These are phyloP conservation scores for Sphaeramia orbicularis DNA, from an alignment of 2,797 vertebrate species.

Conservation along the genomic window DNA sequence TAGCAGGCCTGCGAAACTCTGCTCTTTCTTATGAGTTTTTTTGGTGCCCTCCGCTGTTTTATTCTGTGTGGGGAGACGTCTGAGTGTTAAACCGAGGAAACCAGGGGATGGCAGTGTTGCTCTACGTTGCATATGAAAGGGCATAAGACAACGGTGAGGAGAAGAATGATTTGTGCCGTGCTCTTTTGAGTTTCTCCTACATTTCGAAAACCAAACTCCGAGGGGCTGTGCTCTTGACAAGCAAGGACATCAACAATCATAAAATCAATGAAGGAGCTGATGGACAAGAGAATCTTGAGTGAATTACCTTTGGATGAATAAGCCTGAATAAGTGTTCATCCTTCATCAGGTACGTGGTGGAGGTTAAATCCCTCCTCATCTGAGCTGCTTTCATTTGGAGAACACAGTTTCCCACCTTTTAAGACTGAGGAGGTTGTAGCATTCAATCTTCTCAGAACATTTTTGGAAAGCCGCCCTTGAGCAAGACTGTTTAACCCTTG, in stretches of 20 bases:
- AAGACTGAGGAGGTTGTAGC: constrained; percentile 17
- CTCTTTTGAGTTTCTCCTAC: constrained; percentile 37
- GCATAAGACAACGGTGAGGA: not conserved
- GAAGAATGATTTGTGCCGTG: constrained; percentile 4
- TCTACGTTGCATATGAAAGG: constrained; percentile 33
- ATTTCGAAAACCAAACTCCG: constrained; percentile 59
- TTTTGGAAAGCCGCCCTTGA: constrained; percentile 36
- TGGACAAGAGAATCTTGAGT: constrained; percentile 56
- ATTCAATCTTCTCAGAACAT: constrained; percentile 28
- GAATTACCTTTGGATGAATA: constrained; percentile 52
- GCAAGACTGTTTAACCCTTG: constrained; percentile 32
- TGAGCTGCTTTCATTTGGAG: constrained; percentile 17
- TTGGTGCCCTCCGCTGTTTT: constrained; percentile 41
- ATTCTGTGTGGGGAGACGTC: not conserved
- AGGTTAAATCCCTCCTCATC: constrained; percentile 33
- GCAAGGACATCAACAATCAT: constrained; percentile 69
- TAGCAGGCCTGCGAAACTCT: constrained; percentile 24
- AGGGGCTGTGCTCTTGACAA: constrained; percentile 61
- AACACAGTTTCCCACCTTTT: constrained; percentile 17
- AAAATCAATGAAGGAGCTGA: constrained; percentile 65
- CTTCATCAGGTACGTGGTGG: constrained; percentile 40
- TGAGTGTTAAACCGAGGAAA: not conserved
- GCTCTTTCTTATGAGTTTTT: constrained; percentile 32
- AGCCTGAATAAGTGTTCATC: constrained; percentile 47
- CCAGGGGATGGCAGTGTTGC: constrained; percentile 84